Evolutionary conservation across 2,113 vertebrate species (phyloP), one percentile per base, ranked within the genome.

Genomic region (Rhinichthys klamathensis): DNA sequence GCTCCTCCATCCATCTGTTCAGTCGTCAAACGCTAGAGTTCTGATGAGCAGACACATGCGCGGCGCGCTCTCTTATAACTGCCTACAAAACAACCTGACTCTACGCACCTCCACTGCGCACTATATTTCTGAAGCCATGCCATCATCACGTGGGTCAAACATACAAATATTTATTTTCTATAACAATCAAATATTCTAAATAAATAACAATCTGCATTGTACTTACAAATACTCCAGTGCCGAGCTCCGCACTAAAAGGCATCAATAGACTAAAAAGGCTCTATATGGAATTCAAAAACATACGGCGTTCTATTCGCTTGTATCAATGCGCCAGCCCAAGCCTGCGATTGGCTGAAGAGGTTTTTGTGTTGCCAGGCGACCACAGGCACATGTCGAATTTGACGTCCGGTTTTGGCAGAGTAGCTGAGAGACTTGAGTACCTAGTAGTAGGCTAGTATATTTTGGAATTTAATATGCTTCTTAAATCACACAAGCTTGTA

Each of bases 351-450:
- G 94, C 82, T 89, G 30, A 35, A 4, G n/a, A 70, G 82, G 88
- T 91, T 93, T 91, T 91, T 89, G 84, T 49, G 94, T 95, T 94
- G 92, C 94, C 83, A 80, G 56, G 93, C 88, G 89, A 94, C 93
- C 75, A 54, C 83, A 69, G 73, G 85, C 79, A 75, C 87, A 85
- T 81, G 77, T 49, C 23, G 51, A 85, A 67, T 90, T 78, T 73
- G 56, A 44, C 49, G 30, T 84, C 77, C 16, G 51, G 73, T 21
- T 12, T 84, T 44, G 23, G 13, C 0, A 41, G 58, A 84, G 38
- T 16, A 21, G 25, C 18, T 27, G 12, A 21, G 23, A 41, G n/a
- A 4, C 6, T 0, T 15, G 54, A 3, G 6, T 8, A 79, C 12
- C 32, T 13, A 21, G 35, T n/a, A n/a, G n/a, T n/a, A n/a, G n/a